Conservation (phyloP, 2,888 invertebrate genomes). For the Celastrina argiolus region DNA sequence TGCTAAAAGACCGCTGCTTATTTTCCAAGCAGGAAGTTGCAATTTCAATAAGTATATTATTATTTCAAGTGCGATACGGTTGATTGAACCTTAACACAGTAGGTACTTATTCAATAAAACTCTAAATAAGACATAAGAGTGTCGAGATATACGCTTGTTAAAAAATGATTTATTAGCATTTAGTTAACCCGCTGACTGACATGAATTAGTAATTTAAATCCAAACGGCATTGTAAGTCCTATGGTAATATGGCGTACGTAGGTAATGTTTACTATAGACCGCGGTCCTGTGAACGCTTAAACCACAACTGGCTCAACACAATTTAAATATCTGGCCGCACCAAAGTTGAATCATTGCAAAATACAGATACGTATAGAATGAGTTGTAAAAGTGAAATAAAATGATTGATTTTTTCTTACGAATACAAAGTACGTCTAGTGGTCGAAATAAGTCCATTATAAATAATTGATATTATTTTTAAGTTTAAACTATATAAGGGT, state of each 20-base stretch:
- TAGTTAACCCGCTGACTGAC: not conserved
- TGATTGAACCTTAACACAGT: not conserved
- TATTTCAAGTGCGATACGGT: not conserved
- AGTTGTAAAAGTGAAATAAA: too few relatives aligned
- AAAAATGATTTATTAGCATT: constrained; percentile 6
- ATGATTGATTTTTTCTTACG: too few relatives aligned
- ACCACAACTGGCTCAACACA: too few relatives aligned
- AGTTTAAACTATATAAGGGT: too few relatives aligned
- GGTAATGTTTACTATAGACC: not conserved
- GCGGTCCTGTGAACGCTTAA: not conserved
- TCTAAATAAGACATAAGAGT: not conserved
- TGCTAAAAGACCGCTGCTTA: too few relatives aligned
- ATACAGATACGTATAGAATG: too few relatives aligned
- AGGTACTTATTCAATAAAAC: constrained; percentile 8
- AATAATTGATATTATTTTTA: too few relatives aligned
- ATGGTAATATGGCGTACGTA: not conserved
- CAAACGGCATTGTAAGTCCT: not conserved
- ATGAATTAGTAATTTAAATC: constrained; percentile 4
- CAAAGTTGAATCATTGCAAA: too few relatives aligned
- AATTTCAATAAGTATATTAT: not conserved
- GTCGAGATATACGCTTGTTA: not conserved
- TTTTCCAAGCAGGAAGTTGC: not conserved
- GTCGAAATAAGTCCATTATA: too few relatives aligned
- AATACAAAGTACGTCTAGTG: too few relatives aligned
- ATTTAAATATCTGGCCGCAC: too few relatives aligned